A percentile compares a stretch with the other conserved stretches of the same genome.
These are phyloP conservation scores for Capitulum mitella DNA, from an alignment of 2,888 invertebrate genomes.

Conservation along the genomic window DNA sequence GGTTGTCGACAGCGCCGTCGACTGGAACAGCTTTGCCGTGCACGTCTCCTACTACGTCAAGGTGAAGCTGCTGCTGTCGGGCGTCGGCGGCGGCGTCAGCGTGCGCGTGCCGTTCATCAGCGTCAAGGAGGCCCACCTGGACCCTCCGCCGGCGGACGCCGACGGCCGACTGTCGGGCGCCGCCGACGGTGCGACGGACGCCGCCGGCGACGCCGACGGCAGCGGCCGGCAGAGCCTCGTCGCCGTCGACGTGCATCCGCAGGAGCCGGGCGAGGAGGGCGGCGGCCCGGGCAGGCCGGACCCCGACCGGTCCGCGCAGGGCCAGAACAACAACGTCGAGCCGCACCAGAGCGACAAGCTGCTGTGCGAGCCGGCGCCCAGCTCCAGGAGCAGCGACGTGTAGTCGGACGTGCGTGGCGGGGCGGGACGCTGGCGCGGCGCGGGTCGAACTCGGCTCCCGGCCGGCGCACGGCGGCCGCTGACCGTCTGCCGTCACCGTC, in stretches of 20 bases:
- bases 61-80: conserved; percentile 42
- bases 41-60: conserved; percentile 87
- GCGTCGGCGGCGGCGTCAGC: conserved; percentile 35
- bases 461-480: too few relatives aligned
- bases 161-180: too few relatives aligned
- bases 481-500: too few relatives aligned
- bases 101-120: conserved; percentile 35
- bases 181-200: too few relatives aligned
- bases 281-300: too few relatives aligned
- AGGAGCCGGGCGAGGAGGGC: too few relatives aligned
- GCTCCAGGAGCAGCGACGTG: neutral
- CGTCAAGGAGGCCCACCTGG: neutral
- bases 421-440: too few relatives aligned
- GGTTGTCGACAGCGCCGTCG: conserved; percentile 48
- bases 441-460: too few relatives aligned
- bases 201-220: neutral
- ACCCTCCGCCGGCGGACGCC: neutral
- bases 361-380: neutral
- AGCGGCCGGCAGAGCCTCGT: neutral
- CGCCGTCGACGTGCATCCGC: neutral
- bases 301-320: neutral
- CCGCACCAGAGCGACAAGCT: neutral
- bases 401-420: too few relatives aligned
- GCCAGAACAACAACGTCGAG: neutral
- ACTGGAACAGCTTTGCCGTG: conserved; percentile 74